Percentiles rank a stretch among this genome's conserved stretches.
Evolutionary conservation across 1,140 invertebrate genomes (phyloP).

Genomic region (Monomorium pharaonis): DNA sequence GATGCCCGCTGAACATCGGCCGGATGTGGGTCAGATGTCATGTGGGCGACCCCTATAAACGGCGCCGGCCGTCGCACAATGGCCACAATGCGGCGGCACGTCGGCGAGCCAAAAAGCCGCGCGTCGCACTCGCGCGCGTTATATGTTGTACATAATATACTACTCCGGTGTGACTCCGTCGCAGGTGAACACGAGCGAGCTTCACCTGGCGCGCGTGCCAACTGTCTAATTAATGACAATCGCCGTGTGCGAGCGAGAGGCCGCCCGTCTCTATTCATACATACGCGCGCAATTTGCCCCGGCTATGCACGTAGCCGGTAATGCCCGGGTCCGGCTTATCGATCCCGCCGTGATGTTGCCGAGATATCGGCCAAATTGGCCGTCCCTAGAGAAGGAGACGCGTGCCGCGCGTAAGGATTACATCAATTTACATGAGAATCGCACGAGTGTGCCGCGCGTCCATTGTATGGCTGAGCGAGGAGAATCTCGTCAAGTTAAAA

Average conservation of each 20-base stretch:
- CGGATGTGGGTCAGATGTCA: conserved; percentile 81
- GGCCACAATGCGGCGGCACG: conserved; percentile 44
- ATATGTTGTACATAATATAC: conserved; percentile 20
- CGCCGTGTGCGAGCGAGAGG: conserved; percentile 50
- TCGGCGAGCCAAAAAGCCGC: conserved; percentile 33
- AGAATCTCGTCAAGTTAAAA: not conserved
- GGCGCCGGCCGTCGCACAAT: conserved; percentile 35
- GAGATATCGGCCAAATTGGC: conserved; percentile 36
- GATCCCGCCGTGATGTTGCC: conserved; percentile 18
- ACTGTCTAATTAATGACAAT: conserved; percentile 82
- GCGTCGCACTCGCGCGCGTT: not conserved
- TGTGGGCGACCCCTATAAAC: conserved; percentile 73
- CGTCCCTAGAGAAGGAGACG: not conserved
- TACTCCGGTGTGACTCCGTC: conserved; percentile 66
- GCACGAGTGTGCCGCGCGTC: not conserved
- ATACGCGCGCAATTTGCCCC: conserved; percentile 45
- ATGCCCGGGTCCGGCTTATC: conserved; percentile 39
- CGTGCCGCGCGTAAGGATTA: conserved; percentile 29
- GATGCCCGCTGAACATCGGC: conserved; percentile 61
- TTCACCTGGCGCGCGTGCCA: conserved; percentile 79
- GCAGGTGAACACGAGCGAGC: conserved; percentile 77
- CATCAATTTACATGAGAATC: conserved; percentile 42
- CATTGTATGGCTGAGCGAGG: not conserved
- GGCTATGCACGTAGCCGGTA: conserved; percentile 24
- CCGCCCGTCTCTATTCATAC: conserved; percentile 42